Conservation (phyloP, 2,888 invertebrate genomes). For the Mythimna lalbum region DNA sequence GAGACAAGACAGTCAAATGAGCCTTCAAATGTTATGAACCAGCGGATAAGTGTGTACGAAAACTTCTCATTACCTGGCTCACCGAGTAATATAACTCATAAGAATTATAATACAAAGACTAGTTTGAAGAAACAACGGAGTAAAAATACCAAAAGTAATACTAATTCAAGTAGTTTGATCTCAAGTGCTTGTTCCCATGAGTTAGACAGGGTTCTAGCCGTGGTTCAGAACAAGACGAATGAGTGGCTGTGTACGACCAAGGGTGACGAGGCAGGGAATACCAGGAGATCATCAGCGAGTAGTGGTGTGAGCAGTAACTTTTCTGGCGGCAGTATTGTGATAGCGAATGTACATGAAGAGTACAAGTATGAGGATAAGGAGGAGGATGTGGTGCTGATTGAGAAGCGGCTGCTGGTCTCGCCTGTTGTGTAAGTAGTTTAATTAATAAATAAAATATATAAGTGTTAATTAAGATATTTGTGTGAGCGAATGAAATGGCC, state of each 20-base stretch:
- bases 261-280: constrained; percentile 75
- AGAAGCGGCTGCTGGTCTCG: constrained; percentile 91
- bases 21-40: constrained; percentile 62
- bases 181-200: constrained; percentile 72
- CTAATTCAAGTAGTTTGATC: constrained; percentile 59
- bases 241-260: constrained; percentile 79
- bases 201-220: constrained; percentile 80
- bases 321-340: constrained; percentile 84
- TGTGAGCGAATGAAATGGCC: too few relatives aligned
- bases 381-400: constrained; percentile 93
- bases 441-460: too few relatives aligned
- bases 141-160: constrained; percentile 44
- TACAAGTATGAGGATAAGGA: constrained; percentile 94
- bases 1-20: constrained; percentile 59
- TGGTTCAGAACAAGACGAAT: constrained; percentile 84
- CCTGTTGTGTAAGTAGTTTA: constrained; percentile 86
- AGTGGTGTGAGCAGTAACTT: constrained; percentile 86
- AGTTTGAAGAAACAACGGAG: constrained; percentile 73
- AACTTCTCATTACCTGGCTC: constrained; percentile 87
- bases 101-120: constrained; percentile 82
- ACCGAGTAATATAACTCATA: constrained; percentile 81
- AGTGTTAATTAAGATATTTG: not conserved
- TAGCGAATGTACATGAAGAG: constrained; percentile 92
- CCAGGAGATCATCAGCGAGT: constrained; percentile 85
- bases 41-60: constrained; percentile 80